Percentiles rank a stretch among this genome's conserved stretches.
Evolutionary conservation across 2,797 vertebrate genomes (phyloP).

Genomic region (Varecia variegata): DNA sequence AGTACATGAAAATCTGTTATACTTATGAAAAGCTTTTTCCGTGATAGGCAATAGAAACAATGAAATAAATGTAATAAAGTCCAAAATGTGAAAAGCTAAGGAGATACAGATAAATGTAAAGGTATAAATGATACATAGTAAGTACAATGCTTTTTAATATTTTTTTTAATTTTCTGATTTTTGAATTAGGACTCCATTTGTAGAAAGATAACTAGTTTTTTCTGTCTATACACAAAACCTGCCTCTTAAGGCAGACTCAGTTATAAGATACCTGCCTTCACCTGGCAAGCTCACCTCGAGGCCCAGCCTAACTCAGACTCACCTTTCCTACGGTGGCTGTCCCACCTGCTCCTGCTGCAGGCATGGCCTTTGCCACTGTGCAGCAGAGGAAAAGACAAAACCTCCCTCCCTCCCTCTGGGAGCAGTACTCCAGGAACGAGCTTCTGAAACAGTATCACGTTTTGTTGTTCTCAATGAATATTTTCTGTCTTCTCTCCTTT

Average conservation of each 20-base stretch:
- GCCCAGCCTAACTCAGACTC: background rate
- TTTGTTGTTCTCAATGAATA: rapidly evolving
- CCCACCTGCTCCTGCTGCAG: rapidly evolving
- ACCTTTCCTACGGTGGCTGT: rapidly evolving
- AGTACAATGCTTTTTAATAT: rapidly evolving
- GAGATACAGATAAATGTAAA: rapidly evolving
- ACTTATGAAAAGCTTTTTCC: background rate
- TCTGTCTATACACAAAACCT: background rate
- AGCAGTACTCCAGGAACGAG: rapidly evolving
- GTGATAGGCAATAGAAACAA: background rate
- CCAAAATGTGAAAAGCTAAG: background rate
- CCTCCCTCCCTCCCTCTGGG: rapidly evolving
- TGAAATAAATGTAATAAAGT: background rate
- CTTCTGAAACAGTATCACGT: rapidly evolving
- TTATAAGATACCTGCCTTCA: rapidly evolving
- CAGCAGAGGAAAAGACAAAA: rapidly evolving
- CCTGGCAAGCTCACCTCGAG: rapidly evolving
- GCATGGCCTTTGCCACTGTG: too few species aligned
- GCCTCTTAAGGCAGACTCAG: background rate
- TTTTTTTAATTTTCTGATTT: background rate
- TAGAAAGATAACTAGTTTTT: background rate
- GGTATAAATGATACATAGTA: rapidly evolving
- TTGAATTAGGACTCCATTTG: background rate
- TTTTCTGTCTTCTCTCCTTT: too few species aligned
- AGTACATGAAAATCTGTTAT: background rate